phyloP scores from a whole-genome alignment of 2,113 vertebrate genomes.

The Actinemys pallida region DNA sequence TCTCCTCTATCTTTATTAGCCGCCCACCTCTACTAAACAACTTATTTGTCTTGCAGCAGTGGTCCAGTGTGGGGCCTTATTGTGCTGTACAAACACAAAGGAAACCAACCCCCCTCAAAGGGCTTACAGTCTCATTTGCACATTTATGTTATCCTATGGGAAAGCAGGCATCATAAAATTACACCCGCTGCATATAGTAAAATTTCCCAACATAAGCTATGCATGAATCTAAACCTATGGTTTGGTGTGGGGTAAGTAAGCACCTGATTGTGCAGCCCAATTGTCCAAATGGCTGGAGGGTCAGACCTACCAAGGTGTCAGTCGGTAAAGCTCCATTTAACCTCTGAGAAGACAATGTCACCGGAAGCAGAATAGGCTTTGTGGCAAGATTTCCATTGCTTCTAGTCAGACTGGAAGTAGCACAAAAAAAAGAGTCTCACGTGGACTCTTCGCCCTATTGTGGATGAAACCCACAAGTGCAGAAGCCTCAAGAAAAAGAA shows the following conservation, averaged over 20 bases:
- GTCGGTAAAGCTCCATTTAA: background rate
- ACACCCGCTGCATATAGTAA: background rate
- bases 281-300: background rate
- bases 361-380: background rate
- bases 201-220: background rate
- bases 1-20: background rate
- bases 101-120: background rate
- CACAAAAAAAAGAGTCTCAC: background rate
- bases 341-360: background rate
- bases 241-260: background rate
- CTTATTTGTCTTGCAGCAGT: background rate
- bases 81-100: background rate
- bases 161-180: background rate
- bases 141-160: background rate
- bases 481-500: background rate
- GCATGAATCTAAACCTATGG: background rate
- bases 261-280: background rate
- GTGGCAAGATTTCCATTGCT: background rate
- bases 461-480: background rate
- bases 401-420: background rate
- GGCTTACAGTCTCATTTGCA: background rate
- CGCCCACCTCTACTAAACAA: background rate
- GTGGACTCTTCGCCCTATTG: background rate
- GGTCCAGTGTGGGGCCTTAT: background rate
- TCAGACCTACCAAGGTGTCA: background rate